phyloP scores from a whole-genome alignment of 2,888 invertebrate genomes.

The Apotomis capreana region DNA sequence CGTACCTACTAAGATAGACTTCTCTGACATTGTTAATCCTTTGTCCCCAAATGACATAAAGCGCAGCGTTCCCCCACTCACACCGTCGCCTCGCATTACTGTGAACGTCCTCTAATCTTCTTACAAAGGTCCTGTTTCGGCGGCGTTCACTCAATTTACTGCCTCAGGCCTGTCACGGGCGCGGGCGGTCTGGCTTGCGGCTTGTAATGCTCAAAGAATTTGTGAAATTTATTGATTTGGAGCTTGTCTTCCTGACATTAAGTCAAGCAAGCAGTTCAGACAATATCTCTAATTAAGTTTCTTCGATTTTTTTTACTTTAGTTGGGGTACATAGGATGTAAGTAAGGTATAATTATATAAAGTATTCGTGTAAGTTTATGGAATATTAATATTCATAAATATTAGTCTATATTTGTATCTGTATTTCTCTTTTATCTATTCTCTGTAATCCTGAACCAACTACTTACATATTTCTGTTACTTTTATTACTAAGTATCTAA shows the following conservation, averaged over 20 bases:
- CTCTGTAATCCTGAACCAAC: no score
- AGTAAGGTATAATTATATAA: no score
- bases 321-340: no score
- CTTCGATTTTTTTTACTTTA: no score
- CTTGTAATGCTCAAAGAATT: conserved; percentile 7
- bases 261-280: no score
- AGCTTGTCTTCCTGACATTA: background rate
- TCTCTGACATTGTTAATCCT: conserved; percentile 4
- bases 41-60: conserved; percentile 16
- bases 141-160: conserved; percentile 57
- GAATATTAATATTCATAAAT: no score
- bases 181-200: conserved; percentile 30
- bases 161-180: conserved; percentile 38
- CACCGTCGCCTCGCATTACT: conserved; percentile 58
- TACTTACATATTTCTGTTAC: no score
- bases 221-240: conserved; percentile 7
- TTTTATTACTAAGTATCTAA: no score
- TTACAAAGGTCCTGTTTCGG: conserved; percentile 54
- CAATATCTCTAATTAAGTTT: no score
- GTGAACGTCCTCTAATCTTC: conserved; percentile 59
- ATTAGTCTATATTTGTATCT: no score
- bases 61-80: conserved; percentile 27
- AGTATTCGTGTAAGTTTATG: no score
- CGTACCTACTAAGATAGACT: background rate
- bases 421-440: no score